Base-by-base conservation (phyloP, 2,888 invertebrate genomes). In the Cephus pulcher region DNA sequence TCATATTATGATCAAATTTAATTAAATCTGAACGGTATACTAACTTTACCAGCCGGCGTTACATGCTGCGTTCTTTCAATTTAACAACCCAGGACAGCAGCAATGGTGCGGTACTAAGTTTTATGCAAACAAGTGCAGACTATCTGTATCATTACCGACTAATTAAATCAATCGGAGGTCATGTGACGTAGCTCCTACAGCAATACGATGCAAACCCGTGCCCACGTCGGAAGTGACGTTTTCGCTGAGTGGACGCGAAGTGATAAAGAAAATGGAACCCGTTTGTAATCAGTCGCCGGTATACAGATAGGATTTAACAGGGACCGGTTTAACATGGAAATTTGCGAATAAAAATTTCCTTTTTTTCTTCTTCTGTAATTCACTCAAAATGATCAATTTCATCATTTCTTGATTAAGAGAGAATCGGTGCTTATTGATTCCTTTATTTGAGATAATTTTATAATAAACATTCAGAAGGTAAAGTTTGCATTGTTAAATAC, bases 91-190 rank as follows among this genome's bases (percentile, higher is more conserved):
- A 56, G 23, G 23, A 9, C 56, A 56, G 23, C 9, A 23, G 4
- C 56, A 56, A 56, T 9, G 56, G 23, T 56, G 56, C 9, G 9
- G 56, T 56, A 56, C 9, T 56, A 56, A 23, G 40, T 56, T 56
- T 56, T 2, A 56, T 34, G 35, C 4, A 35, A 32, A 32, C 71
- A 70, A 73, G 37, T 40, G 32, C 68, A 76, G 56, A 32, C 56
- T 69, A 23, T 32, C 37, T 23, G 33, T 76, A 74, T 69, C 79
- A 81, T 80, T 76, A 73, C 76, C 32, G 74, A 71, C 69, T 81
- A 80, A 81, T 80, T 81, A 80, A 81, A 80, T 77, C 75, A 40
- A 76, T 34, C 69, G 77, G 76, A 76, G 77, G 75, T 70, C 75
- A 34, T 68, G 78, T 77, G 73, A 77, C 73, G 80, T 75, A 75